Percentiles rank a stretch among this genome's conserved stretches.
Conservation (phyloP, 2,113 vertebrate species). For the Electrona antarctica region DNA sequence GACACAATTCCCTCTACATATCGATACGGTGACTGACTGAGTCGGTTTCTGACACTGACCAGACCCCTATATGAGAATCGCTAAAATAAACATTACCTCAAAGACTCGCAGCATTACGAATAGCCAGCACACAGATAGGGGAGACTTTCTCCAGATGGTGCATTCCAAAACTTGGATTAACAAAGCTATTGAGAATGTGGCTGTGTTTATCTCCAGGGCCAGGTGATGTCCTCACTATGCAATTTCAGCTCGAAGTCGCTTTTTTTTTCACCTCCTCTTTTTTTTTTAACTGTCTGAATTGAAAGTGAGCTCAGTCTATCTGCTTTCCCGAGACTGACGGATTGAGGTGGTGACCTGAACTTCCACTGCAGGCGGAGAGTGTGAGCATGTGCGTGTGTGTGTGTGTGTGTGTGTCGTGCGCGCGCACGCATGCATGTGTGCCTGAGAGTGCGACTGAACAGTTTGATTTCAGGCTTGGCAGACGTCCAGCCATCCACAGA, state of each 20-base stretch:
- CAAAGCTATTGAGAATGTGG: not conserved
- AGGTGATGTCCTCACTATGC: slow-evolving; percentile 28
- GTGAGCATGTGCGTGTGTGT: too few relatives aligned
- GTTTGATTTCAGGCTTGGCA: slow-evolving; percentile 26
- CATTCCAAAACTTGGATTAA: slow-evolving; percentile 20
- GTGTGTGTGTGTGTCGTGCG: too few relatives aligned
- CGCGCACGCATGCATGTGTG: not conserved
- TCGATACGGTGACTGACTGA: too few relatives aligned
- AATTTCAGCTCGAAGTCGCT: slow-evolving; percentile 37
- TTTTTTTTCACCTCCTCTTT: slow-evolving; percentile 31
- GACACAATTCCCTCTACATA: too few relatives aligned
- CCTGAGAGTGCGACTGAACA: slow-evolving; percentile 28
- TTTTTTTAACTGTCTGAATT: slow-evolving; percentile 41
- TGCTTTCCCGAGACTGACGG: slow-evolving; percentile 46
- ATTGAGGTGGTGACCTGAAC: slow-evolving; percentile 66
- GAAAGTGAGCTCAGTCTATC: slow-evolving; percentile 52
- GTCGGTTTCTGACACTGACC: too few relatives aligned
- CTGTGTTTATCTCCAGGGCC: slow-evolving; percentile 19
- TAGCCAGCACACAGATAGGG: not conserved
- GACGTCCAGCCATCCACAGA: slow-evolving; percentile 6
- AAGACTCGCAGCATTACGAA: not conserved
- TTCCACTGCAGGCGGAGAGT: not conserved
- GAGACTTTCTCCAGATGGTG: slow-evolving; percentile 7
- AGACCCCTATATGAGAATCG: too few relatives aligned
- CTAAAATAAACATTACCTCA: not conserved